phyloP scores from a whole-genome alignment of 2,797 vertebrate genomes.

The Meriones psammophilus region DNA sequence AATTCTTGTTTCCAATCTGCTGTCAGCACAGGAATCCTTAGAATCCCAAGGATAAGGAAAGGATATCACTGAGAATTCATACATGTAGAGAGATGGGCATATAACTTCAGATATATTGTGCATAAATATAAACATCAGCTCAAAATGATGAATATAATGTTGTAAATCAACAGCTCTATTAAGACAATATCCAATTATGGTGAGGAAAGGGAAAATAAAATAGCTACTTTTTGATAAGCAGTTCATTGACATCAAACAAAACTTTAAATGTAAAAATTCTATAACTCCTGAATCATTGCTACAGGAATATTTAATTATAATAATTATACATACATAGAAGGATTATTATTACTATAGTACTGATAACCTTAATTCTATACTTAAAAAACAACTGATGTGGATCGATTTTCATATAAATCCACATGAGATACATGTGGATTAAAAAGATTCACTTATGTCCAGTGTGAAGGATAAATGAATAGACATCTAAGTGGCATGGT shows the following conservation, averaged over 20 bases:
- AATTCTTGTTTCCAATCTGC: not conserved
- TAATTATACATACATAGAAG: not conserved
- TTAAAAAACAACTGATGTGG: not conserved
- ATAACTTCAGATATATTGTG: too few species aligned
- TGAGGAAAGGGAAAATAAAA: not conserved
- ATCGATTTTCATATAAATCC: not conserved
- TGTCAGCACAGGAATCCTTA: not conserved
- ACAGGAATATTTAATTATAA: not conserved
- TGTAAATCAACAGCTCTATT: not conserved
- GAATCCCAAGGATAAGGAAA: not conserved
- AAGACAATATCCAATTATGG: not conserved
- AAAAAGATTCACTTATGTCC: rapidly evolving
- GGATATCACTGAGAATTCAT: not conserved
- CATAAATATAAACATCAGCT: not conserved
- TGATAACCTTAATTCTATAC: not conserved
- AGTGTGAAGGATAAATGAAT: not conserved
- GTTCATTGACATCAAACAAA: not conserved
- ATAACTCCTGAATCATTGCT: not conserved
- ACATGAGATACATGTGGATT: not conserved
- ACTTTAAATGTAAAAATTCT: not conserved
- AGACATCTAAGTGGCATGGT: too few species aligned
- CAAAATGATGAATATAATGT: not conserved
- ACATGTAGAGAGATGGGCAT: not conserved
- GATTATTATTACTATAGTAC: not conserved
- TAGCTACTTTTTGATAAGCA: not conserved